phyloP scores from a whole-genome alignment of 2,113 vertebrate genomes.

The Anthoscopus minutus region DNA sequence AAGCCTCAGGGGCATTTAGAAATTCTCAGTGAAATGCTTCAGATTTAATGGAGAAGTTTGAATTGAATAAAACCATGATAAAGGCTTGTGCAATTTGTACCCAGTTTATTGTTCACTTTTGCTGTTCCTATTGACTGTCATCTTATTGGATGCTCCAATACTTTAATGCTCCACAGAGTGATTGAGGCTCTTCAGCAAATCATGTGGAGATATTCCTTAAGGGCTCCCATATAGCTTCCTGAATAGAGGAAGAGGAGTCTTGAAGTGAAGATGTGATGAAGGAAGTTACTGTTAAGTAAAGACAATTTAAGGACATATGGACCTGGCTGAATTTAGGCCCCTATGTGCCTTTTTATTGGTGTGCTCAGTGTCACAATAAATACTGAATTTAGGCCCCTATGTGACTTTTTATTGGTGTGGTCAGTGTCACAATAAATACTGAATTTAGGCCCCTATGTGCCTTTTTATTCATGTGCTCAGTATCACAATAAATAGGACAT shows the following conservation, averaged over 20 bases:
- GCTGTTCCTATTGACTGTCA: too few species aligned
- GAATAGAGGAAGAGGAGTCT: background rate
- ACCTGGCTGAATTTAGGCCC: background rate
- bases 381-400: too few species aligned
- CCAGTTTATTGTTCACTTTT: background rate
- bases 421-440: background rate
- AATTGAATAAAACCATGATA: background rate
- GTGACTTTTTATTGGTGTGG: background rate
- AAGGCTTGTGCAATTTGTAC: background rate
- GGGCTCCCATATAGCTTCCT: background rate
- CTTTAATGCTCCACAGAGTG: background rate
- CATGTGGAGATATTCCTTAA: background rate
- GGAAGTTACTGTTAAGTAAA: background rate
- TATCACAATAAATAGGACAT: background rate
- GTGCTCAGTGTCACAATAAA: background rate
- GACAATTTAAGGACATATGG: background rate
- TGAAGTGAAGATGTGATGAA: background rate
- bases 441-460: background rate
- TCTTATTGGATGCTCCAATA: too few species aligned
- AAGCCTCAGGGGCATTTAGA: background rate
- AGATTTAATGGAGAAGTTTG: background rate
- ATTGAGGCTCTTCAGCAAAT: background rate
- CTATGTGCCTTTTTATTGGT: background rate
- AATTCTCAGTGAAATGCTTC: background rate
- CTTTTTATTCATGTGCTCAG: background rate